Base-by-base conservation (phyloP, 2,797 vertebrate species). In the Leptatherina wallacei region DNA sequence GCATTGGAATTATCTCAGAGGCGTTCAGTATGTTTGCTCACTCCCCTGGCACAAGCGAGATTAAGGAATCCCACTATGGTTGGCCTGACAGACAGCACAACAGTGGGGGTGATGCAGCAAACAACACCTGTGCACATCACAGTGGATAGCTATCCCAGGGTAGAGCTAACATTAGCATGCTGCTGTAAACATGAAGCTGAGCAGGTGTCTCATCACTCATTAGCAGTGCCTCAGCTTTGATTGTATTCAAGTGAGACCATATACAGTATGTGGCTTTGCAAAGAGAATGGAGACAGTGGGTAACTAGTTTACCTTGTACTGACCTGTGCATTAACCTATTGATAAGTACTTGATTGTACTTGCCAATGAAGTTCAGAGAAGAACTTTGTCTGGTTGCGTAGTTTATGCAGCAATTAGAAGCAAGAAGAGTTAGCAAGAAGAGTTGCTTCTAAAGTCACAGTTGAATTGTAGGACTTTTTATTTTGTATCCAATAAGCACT, bases 111-210 rank as follows among this genome's bases (percentile, higher is more conserved):
- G 30, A 57, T 20, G 30, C 64, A 1, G 77, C 69, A 82, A 85
- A 82, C 84, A 88, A 65, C 90, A 92, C 91, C 89, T 92, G 91
- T 79, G 77, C 71, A 78, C 85, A 86, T 82, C 83, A 64, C 81
- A 64, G 73, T 4, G 71, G 79, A 82, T n/a, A 38, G 64, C 49
- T 18, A 36, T 83, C 82, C 85, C 82, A 29, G 73, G 81, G 74
- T 67, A 52, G 58, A 66, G 69, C 84, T 75, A 78, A 84, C 86
- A 85, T 86, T 79, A 87, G 73, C 81, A 72, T 69, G 84, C 55
- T 44, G 75, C 60, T 62, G 80, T 82, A 82, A 88, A 85, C 84
- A 78, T 2, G n/a, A 30, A 64, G 80, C 51, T 10, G 30, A 75
- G 80, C 89, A 90, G 91, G 84, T 86, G 89, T 75, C 69, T 81